A percentile compares a stretch with the other conserved stretches of the same genome.
Conservation (phyloP, 1,140 invertebrate genomes). For the Nomia melanderi region DNA sequence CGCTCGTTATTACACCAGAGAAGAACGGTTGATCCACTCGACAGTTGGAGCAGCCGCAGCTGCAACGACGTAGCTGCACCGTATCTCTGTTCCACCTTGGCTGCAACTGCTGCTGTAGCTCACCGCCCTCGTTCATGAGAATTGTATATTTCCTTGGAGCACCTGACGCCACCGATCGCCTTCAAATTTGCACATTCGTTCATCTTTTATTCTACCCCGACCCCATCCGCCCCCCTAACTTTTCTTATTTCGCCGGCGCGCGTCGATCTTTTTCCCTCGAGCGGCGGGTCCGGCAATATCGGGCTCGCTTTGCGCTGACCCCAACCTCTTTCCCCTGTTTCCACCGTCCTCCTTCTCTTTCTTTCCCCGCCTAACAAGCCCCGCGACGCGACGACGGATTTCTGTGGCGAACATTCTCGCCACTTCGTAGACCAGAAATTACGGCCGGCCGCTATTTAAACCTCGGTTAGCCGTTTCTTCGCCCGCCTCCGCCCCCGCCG, state of each 20-base stretch:
- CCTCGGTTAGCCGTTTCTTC: neutral
- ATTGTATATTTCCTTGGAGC: conserved; percentile 43
- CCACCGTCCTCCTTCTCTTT: no score
- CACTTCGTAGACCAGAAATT: neutral
- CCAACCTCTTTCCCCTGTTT: no score
- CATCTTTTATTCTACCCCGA: conserved; percentile 27
- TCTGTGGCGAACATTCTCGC: neutral
- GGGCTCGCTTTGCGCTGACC: neutral
- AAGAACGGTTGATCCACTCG: conserved; percentile 55
- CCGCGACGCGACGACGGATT: no score
- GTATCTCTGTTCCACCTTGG: conserved; percentile 41
- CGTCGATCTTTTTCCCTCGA: neutral
- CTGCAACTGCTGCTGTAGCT: conserved; percentile 36
- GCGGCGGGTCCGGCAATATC: neutral
- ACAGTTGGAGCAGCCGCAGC: conserved; percentile 58
- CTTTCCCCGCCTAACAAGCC: no score
- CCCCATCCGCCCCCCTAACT: neutral
- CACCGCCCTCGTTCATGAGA: conserved; percentile 40
- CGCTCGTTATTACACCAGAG: conserved; percentile 49
- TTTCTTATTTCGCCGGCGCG: neutral
- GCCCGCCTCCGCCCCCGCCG: no score
- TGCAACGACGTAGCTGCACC: conserved; percentile 42
- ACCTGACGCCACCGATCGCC: conserved; percentile 47
- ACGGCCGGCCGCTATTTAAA: neutral
- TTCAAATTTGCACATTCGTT: conserved; percentile 52